Base-by-base conservation (phyloP, 2,797 vertebrate species). In the Philypnodon macrostomus region DNA sequence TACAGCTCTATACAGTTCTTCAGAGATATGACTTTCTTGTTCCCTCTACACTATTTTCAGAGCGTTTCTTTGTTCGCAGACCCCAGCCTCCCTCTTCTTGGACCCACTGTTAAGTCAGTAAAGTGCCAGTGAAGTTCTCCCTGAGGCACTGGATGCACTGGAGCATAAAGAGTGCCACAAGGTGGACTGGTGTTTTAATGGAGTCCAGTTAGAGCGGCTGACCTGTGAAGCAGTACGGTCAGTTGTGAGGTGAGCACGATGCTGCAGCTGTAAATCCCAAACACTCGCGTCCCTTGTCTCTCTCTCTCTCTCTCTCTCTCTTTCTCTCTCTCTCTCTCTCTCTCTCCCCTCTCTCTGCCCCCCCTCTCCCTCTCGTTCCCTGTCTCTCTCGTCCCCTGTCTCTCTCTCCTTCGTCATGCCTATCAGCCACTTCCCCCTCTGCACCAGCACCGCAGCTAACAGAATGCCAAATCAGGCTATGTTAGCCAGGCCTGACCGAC, bases 181-280 rank as follows among this genome's bases (percentile, higher is more conserved):
- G 78, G 71, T 76, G 67, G 75, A 77, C 74, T 63, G 69, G 71
- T 40, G 75, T 74, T 83, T 85, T 86, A 84, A 87, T 85, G 84
- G 76, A 80, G 77, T 80, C 80, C 63, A 52, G 79, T 77, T 83
- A 83, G 77, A 82, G 65, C 57, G 53, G 75, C 71, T 82, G 79
- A 84, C 82, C 80, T 81, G 77, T 82, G 70, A 79, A 83, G 71
- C 67, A 75, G 71, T 57, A 68, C 59, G 71, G 80, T 84, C 84
- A 83, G 81, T 54, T 58, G 77, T 60, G 67, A 73, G 82, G 79
- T 86, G 67, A 85, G 58, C 69, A 53, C 24, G n/a, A n/a, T n/a
- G 46, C 51, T 24, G 33, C 67, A 8, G 75, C 67, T 80, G 73
- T 80, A 86, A 88, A 86, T 84, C 85, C 77, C 75, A 73, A 79